Percentiles rank a stretch among this genome's conserved stretches.
These are phyloP conservation scores for Oceanodroma leucorhoa DNA, from an alignment of 2,797 vertebrate species.

Conservation along the genomic window DNA sequence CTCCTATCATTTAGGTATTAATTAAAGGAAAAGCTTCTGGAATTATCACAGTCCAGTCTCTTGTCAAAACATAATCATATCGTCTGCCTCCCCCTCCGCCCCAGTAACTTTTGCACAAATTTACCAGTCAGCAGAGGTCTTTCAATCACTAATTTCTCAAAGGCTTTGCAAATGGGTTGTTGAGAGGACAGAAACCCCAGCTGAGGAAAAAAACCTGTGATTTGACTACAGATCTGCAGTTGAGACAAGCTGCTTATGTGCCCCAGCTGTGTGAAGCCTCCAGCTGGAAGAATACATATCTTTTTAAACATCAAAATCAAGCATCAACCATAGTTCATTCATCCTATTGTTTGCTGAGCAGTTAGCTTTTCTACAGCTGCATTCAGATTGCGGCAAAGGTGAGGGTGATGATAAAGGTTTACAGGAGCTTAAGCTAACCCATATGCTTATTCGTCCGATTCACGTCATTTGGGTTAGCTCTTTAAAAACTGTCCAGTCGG, in stretches of 20 bases:
- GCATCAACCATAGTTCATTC: neutral
- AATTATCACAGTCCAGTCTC: neutral
- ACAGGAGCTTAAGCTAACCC: neutral
- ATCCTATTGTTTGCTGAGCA: neutral
- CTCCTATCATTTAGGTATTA: neutral
- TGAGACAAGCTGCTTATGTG: neutral
- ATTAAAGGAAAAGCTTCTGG: neutral
- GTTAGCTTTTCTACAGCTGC: neutral
- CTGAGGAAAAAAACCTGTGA: neutral
- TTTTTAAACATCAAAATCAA: neutral
- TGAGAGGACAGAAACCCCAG: neutral
- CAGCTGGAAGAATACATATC: neutral
- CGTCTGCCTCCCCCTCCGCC: fast-evolving
- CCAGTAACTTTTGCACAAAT: neutral
- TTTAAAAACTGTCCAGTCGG: neutral
- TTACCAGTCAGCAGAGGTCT: neutral
- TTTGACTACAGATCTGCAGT: neutral
- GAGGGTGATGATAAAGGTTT: neutral
- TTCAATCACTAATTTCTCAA: neutral
- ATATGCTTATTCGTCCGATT: neutral
- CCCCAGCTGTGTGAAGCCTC: neutral
- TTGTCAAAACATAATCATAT: neutral
- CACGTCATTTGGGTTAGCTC: neutral
- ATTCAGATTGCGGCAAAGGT: neutral
- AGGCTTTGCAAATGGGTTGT: neutral